Conservation (phyloP, 2,797 vertebrate species). For the Morus bassanus region DNA sequence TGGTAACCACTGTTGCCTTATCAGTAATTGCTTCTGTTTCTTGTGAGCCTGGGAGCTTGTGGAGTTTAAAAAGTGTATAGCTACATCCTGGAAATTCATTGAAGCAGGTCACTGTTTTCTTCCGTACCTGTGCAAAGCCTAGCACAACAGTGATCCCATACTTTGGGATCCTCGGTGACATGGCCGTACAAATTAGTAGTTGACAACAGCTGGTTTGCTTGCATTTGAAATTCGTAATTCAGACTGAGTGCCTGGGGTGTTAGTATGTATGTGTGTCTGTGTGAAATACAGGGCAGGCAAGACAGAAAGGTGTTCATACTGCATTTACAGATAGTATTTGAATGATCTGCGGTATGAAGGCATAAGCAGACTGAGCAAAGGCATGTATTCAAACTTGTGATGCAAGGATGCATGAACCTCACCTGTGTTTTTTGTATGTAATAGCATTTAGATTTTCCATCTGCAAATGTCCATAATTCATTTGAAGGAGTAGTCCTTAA, state of each 20-base stretch:
- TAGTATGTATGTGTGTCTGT: not conserved
- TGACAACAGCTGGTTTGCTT: not conserved
- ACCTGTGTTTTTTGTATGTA: not conserved
- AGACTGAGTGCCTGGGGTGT: not conserved
- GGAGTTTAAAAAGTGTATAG: not conserved
- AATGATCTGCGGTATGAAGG: not conserved
- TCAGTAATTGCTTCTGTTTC: not conserved
- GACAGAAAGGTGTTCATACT: not conserved
- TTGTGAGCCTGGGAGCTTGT: not conserved
- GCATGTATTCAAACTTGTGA: not conserved
- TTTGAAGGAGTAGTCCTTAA: not conserved
- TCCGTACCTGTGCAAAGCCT: not conserved
- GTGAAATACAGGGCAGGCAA: not conserved
- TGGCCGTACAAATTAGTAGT: not conserved
- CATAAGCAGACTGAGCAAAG: not conserved
- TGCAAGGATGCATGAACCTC: not conserved
- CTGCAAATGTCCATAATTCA: not conserved
- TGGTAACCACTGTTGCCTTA: not conserved
- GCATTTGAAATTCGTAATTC: not conserved
- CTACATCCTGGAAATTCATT: not conserved
- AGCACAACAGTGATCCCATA: not conserved
- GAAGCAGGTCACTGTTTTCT: not conserved
- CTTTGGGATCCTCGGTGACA: not conserved
- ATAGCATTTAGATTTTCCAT: not conserved
- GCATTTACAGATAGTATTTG: not conserved